Base-by-base conservation (phyloP, 2,113 vertebrate species). In the Holacanthus passer region DNA sequence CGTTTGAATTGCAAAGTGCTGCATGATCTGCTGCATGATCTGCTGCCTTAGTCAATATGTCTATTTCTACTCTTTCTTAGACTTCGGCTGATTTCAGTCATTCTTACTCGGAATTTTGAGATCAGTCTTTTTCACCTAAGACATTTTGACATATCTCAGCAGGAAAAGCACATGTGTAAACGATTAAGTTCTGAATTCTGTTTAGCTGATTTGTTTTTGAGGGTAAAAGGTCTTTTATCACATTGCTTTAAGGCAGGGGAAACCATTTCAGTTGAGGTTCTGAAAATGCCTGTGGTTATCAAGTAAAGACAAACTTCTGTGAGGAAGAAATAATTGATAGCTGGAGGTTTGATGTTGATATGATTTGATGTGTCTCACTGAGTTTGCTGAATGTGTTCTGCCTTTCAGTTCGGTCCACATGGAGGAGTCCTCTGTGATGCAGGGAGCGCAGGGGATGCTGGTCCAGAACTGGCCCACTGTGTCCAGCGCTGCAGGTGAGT, bases 381-480 rank as follows among this genome's bases (percentile, higher is more conserved):
- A 53, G 19, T 69, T 60, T 62, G 59, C 47, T 90, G 19, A 41
- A 78, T 87, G 32, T 87, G 52, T 80, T 66, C 41, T 85, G 17
- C 70, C 67, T 83, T 89, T 65, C 94, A 99, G 98, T 90, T 97
- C 98, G 70, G 97, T 99, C 87, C 97, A 98, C 88, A 91, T 99
- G 96, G 98, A 99, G 88, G 97, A 99, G 90, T 95, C 97, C 73
- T 98, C 95, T 68, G 93, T 98, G 90, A 95, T 99, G 91, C 97
- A 97, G 69, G 97, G 96, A 90, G 96, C 96, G 80, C 94, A 97
- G 79, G 97, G 97, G 84, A 97, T 97, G 92, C 95, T 97, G 73
- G 98, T 99, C 48, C 98, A 99, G 90, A 98, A 99, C 94, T 99
- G 98, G 98, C 98, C 98, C 58, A 99, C 98, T 9, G 97, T 99